A percentile compares a stretch with the other conserved stretches of the same genome.
These are phyloP conservation scores for Diadema setosum DNA, from an alignment of 35 echinoderm and acorn worm species.

Conservation along the genomic window DNA sequence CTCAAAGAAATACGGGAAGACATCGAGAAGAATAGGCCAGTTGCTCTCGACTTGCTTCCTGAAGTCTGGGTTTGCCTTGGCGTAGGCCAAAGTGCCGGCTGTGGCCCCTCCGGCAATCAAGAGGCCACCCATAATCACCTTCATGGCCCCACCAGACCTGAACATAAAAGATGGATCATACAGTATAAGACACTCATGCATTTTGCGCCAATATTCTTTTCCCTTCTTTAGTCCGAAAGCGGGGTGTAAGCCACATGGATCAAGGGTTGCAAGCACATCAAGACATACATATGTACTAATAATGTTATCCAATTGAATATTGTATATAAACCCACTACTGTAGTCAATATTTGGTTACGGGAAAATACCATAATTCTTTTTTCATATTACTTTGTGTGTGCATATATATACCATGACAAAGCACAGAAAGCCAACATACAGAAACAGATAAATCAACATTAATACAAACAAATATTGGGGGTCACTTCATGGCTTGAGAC, in stretches of 20 bases:
- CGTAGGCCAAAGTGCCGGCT: slow-evolving; percentile 69
- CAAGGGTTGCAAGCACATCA: neutral
- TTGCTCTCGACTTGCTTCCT: slow-evolving; percentile 92
- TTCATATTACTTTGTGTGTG: too few species aligned
- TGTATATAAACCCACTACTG: neutral
- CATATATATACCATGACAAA: too few species aligned
- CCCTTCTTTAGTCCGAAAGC: neutral
- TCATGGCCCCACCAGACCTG: slow-evolving; percentile 74
- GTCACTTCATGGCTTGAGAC: too few species aligned
- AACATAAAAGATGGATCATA: neutral
- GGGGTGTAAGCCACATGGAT: neutral
- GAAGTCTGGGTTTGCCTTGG: slow-evolving; percentile 91
- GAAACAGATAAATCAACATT: too few species aligned
- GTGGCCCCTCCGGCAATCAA: slow-evolving; percentile 64
- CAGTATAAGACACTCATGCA: neutral
- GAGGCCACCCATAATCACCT: slow-evolving; percentile 61
- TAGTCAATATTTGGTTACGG: neutral
- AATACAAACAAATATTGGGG: too few species aligned
- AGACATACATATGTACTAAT: neutral
- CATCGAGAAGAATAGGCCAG: slow-evolving; percentile 74
- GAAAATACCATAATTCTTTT: too few species aligned
- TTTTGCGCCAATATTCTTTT: neutral
- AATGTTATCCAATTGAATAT: neutral
- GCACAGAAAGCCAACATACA: too few species aligned
- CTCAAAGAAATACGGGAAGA: slow-evolving; percentile 64